phyloP scores from a whole-genome alignment of 2,113 vertebrate genomes.

The Oncorhynchus clarkii region DNA sequence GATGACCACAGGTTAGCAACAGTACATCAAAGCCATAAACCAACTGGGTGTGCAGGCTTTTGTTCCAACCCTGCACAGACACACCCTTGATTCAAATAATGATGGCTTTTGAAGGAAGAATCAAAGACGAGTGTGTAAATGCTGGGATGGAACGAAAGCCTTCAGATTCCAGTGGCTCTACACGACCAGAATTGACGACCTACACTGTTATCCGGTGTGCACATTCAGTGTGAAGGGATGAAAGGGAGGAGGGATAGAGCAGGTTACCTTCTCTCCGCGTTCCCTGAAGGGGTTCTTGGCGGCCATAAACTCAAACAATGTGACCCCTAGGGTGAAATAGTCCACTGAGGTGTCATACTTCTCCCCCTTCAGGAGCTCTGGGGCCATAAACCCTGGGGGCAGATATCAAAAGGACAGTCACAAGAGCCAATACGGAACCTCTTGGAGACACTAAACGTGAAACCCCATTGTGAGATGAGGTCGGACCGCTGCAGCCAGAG shows the following conservation, averaged over 20 bases:
- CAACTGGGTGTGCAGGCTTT: not conserved
- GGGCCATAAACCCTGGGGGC: conserved; percentile 75
- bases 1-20: too few relatives aligned
- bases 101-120: too few relatives aligned
- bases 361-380: conserved; percentile 76
- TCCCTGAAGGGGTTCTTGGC: conserved; percentile 78
- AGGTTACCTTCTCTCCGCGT: conserved; percentile 73
- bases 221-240: not conserved
- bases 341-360: conserved; percentile 77
- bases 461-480: not conserved
- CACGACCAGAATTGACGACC: too few relatives aligned
- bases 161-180: too few relatives aligned
- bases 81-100: too few relatives aligned
- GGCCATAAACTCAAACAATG: conserved; percentile 75
- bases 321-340: conserved; percentile 79
- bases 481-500: not conserved
- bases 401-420: not conserved
- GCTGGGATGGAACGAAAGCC: too few relatives aligned
- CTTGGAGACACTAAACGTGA: not conserved
- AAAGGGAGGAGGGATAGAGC: not conserved
- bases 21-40: not conserved
- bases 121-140: too few relatives aligned
- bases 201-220: too few relatives aligned
- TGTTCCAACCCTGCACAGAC: too few relatives aligned
- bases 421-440: not conserved